These are phyloP conservation scores for sheep (Ovis aries) DNA, from an alignment of 2,113 vertebrate genomes.

Conservation along the genomic window ARS-UI_Ramb_v3.0 NC_056056.1:219818001-219818500, in stretches of 20 bases:
- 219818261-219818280: background rate
- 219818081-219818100: background rate
- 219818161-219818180: background rate
- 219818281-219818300: background rate
- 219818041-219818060: background rate
- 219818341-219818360: background rate
- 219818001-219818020: background rate
- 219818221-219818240: background rate
- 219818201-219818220: background rate
- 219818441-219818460: background rate
- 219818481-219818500: background rate
- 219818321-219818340: background rate
- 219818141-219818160: background rate
- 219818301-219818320: rapidly evolving
- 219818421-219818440: background rate
- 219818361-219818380: background rate
- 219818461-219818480: background rate
- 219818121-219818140: background rate
- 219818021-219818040: rapidly evolving
- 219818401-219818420: background rate
- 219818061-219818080: background rate
- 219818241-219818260: background rate
- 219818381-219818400: background rate
- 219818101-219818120: background rate
- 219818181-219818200: background rate